Evolutionary conservation across 2,888 invertebrate genomes (phyloP).

Genomic region (Chydorus sphaericus): DNA sequence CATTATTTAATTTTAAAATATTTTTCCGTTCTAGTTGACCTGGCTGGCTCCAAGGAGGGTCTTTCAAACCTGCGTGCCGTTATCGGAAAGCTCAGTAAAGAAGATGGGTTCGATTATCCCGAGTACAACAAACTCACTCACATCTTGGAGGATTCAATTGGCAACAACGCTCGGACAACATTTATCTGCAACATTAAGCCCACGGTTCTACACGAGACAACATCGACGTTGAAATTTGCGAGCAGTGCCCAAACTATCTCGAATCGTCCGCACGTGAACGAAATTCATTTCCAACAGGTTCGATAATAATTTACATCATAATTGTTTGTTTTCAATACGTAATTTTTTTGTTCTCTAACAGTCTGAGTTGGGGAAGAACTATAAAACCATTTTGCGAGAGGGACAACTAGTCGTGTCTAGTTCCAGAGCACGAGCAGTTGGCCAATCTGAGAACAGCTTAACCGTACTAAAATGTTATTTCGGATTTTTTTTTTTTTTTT

Average conservation of each 20-base stretch:
- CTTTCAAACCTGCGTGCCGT: conserved; percentile 59
- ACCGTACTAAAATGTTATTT: no score
- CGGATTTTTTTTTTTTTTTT: no score
- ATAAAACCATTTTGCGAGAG: conserved; percentile 14
- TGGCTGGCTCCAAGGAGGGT: conserved; percentile 74
- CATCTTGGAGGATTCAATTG: conserved; percentile 66
- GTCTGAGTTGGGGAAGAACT: background rate
- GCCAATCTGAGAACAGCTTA: background rate
- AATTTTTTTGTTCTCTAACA: background rate
- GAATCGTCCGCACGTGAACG: conserved; percentile 64
- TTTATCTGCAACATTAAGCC: conserved; percentile 76
- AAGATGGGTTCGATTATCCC: conserved; percentile 43
- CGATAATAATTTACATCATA: background rate
- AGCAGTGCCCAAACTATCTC: conserved; percentile 63
- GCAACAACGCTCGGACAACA: conserved; percentile 74
- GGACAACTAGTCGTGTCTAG: conserved; percentile 18
- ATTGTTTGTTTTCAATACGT: background rate
- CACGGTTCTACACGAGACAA: conserved; percentile 58
- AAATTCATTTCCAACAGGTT: conserved; percentile 51
- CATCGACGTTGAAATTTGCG: conserved; percentile 55
- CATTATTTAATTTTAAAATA: conserved; percentile 7
- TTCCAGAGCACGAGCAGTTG: background rate
- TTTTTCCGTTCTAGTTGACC: conserved; percentile 45
- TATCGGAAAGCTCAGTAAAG: conserved; percentile 62
- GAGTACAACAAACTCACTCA: conserved; percentile 76